Evolutionary conservation across 2,888 invertebrate species (phyloP).

Genomic region (Pegoplata infirma): DNA sequence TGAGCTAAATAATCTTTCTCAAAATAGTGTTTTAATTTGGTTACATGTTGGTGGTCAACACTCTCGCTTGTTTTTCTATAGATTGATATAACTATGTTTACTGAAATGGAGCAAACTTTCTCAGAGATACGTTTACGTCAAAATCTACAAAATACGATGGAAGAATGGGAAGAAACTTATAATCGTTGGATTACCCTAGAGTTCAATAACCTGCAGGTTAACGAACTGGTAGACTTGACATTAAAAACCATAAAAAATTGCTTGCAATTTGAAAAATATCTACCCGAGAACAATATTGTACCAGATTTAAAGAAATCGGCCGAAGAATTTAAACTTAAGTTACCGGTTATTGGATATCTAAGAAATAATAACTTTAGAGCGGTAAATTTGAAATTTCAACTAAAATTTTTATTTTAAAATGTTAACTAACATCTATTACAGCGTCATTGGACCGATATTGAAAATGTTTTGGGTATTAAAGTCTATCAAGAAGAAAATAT

Average conservation of each 20-base stretch:
- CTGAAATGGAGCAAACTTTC: constrained; percentile 88
- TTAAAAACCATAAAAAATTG: constrained; percentile 85
- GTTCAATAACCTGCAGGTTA: constrained; percentile 81
- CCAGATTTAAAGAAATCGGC: constrained; percentile 87
- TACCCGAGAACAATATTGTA: constrained; percentile 89
- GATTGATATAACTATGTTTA: constrained; percentile 90
- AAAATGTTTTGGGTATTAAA: constrained; percentile 85
- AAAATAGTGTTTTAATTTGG: no score
- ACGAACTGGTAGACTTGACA: constrained; percentile 84
- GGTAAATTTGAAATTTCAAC: no score
- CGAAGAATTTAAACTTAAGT: constrained; percentile 87
- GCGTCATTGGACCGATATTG: constrained; percentile 92
- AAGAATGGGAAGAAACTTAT: constrained; percentile 85
- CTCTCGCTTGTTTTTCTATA: no score
- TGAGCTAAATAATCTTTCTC: no score
- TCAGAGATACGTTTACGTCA: constrained; percentile 89
- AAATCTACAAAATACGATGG: constrained; percentile 88
- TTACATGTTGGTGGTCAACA: no score
- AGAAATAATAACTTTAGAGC: constrained; percentile 88
- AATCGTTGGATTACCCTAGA: constrained; percentile 81
- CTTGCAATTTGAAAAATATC: constrained; percentile 88
- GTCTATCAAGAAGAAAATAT: constrained; percentile 84
- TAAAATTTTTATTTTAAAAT: neutral
- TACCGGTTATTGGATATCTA: constrained; percentile 88
- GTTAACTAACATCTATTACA: constrained; percentile 57